Base-by-base conservation (phyloP, 2,113 vertebrate species). In the Ceyx melanurus region DNA sequence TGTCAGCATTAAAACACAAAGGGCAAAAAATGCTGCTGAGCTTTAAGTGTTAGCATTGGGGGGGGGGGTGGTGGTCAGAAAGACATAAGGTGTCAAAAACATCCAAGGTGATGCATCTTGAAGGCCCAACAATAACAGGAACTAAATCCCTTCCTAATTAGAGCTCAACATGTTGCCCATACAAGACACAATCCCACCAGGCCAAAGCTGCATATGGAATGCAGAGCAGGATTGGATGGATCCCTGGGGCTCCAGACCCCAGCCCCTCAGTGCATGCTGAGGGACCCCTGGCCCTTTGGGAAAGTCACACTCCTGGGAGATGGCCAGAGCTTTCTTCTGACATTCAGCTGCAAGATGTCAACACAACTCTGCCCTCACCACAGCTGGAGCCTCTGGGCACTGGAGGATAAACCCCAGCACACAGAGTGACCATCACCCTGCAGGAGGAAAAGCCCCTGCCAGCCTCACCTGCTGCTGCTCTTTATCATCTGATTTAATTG, bases 381-480 rank as follows among this genome's bases (percentile, higher is more conserved):
- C 5, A 23, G 56, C 53, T 25, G 35, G 25, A 81, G 81, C 33
- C 61, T 72, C 73, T 61, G 65, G 57, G 45, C 50, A 23, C 45
- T 40, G 26, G 0, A 2, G 61, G 61, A 75, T 53, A 65, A 67
- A 86, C 40, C 43, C 51, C 72, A 86, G 66, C 62, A 40, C 25
- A 83, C 35, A 45, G n/a, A 31, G 58, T 15, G 29, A 46, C n/a
- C 89, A 66, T 86, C 19, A 33, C 46, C 14, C 74, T 20, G 35
- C 57, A 2, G 16, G 43, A 8, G 14, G 15, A 50, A 82, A 35
- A 57, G 3, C 89, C 79, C 4, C 61, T 86, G 65, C 31, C 56
- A 33, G 60, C 74, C 95, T 66, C 96, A 99, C 99, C 98, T 99
- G 98, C 96, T 99, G 99, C 97, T 98, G 99, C 88, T 99, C 98